Evolutionary conservation across 2,797 vertebrate genomes (phyloP), one percentile per base, ranked within the genome.

Genomic region (Danio albolineatus): DNA sequence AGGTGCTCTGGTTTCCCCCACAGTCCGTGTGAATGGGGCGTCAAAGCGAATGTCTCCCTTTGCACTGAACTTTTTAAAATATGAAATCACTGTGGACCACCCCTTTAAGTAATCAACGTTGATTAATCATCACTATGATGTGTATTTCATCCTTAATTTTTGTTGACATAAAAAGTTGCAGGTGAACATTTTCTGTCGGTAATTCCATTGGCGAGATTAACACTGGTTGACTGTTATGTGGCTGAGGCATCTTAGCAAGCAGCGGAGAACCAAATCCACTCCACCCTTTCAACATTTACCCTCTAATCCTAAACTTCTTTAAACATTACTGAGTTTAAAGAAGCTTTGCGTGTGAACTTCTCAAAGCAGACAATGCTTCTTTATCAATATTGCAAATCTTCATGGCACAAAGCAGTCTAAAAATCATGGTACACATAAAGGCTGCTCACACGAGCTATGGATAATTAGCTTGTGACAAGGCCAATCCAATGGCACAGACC

Each of bases 391-490:
- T 8, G 19, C 71, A 39, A 65, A 74, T 48, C 61, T 73, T 19
- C 41, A 1, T 44, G n/a, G 66, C 36, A 72, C 73, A 28, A 51
- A 59, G 59, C 48, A 36, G 14, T 17, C 43, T 48, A 44, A 53
- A n/a, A 44, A 48, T 75, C 73, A 9, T 51, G 51, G 4, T 13
- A 36, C 13, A 61, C 54, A 48, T 65, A 80, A 54, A 73, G 54
- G 65, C 36, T 41, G 53, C 44, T 72, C 71, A 78, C 59, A 78
- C 78, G 74, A 84, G 67, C 39, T 14, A 21, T 41, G 49, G 76
- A 83, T 84, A 79, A 83, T 86, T 85, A 73, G 62, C 76, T 74
- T 60, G 70, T 70, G 72, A 76, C 67, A 64, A 60, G 44, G 54
- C 65, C 72, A 81, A 79, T 76, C 83, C 80, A 41, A 17, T 17